Percentiles rank a stretch among this genome's conserved stretches.
Conservation (phyloP, 2,113 vertebrate genomes). For the Sinosuthora webbiana region DNA sequence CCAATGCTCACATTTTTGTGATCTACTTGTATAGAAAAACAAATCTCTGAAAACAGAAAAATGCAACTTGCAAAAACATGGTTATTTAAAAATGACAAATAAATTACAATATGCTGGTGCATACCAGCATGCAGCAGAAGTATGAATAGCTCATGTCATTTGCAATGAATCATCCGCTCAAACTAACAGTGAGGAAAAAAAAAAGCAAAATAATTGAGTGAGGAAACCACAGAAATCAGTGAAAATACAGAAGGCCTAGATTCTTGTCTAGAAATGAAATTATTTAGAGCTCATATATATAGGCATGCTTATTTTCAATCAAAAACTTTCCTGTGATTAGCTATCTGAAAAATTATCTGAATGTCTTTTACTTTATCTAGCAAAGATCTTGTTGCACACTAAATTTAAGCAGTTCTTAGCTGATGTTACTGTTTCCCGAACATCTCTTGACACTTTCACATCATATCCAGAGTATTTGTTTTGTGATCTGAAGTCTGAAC, state of each 20-base stretch:
- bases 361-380: neutral
- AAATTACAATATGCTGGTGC: neutral
- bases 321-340: neutral
- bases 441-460: neutral
- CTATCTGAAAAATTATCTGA: neutral
- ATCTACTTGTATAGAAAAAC: neutral
- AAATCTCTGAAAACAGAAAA: rapidly evolving
- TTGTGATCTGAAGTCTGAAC: neutral
- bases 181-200: neutral
- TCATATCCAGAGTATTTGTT: neutral
- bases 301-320: neutral
- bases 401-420: neutral
- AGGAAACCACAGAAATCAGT: neutral
- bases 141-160: neutral
- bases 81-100: neutral
- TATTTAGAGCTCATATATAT: neutral
- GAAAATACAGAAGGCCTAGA: neutral
- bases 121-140: neutral
- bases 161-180: neutral
- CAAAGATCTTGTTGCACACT: neutral
- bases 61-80: neutral
- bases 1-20: neutral
- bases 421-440: neutral
- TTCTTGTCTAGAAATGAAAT: neutral
- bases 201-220: neutral